These are phyloP conservation scores for Psix sp. DNA, from an alignment of 1,140 invertebrate species.

Conservation along the genomic window DNA sequence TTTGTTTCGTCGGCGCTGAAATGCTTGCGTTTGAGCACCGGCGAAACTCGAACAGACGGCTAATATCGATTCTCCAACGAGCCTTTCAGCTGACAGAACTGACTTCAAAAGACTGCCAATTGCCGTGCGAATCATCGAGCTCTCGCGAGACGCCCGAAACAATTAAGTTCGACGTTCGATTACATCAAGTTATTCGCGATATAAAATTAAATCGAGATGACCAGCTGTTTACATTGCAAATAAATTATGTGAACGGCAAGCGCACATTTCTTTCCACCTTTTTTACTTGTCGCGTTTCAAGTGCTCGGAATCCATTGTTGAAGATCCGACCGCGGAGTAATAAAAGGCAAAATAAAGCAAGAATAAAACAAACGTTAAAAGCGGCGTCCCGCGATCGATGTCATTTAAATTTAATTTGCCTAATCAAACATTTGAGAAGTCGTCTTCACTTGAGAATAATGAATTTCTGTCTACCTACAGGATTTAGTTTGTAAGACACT, in stretches of 20 bases:
- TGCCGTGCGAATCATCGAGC: conserved; percentile 25
- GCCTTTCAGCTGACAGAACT: no score
- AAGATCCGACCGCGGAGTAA: conserved; percentile 10
- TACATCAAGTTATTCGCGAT: conserved; percentile 17
- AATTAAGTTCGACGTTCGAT: conserved; percentile 29
- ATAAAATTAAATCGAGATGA: conserved; percentile 17
- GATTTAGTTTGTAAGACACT: conserved; percentile 62
- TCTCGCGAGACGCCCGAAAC: conserved; percentile 30
- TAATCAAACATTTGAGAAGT: conserved; percentile 59
- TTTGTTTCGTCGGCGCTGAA: conserved; percentile 16
- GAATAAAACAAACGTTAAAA: conserved; percentile 27
- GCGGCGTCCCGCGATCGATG: conserved; percentile 40
- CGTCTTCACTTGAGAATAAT: conserved; percentile 56
- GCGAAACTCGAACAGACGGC: no score
- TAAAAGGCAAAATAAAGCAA: conserved; percentile 30
- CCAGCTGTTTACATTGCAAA: conserved; percentile 17
- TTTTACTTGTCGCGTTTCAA: conserved; percentile 3
- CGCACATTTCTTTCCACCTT: conserved; percentile 2
- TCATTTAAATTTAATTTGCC: conserved; percentile 62
- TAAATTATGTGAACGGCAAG: conserved; percentile 15
- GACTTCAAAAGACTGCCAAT: conserved; percentile 39
- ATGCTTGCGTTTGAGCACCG: no score
- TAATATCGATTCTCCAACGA: conserved; percentile 16
- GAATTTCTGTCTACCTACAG: conserved; percentile 56
- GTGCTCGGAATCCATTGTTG: no score